Evolutionary conservation across 2,113 vertebrate species (phyloP), one percentile per base, ranked within the genome.

Genomic region (Dascyllus trimaculatus): DNA sequence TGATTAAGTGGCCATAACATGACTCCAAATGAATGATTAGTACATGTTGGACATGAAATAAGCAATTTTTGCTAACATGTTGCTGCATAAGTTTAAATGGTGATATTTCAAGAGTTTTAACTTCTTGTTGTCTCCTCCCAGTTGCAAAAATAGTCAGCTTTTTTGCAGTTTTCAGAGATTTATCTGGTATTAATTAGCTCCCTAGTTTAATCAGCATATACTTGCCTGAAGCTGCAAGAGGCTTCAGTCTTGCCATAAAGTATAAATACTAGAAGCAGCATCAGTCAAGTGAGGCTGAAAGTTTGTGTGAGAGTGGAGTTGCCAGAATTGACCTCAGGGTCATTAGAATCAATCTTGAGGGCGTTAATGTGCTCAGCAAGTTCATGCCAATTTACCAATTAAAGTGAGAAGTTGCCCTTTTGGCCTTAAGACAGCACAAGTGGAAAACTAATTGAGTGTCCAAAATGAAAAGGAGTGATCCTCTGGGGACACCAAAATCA

Each of bases 401-500:
- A 13, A 58, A 77, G 11, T 40, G 19, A 24, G 43, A 78, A 54
- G 17, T 5, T 48, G 22, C 29, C 29, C 35, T 53, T 52, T 62
- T 57, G 57, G 29, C 48, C 21, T 21, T 2, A 7, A 48, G 40
- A 56, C 45, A 6, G 21, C 4, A n/a, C 19, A 29, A 22, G 14
- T 61, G 24, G 18, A 56, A 65, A 70, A 43, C 43, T 29, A 60
- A 71, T 26, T 72, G 46, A 73, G 71, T 73, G 24, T 9, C 22
- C 40, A 21, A 29, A 53, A 62, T 8, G 15, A 43, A 21, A 19
- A 19, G 22, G 25, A 46, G 29, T 22, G 26, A 54, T 52, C 53
- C 32, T 62, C 46, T 77, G 66, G 21, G 40, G 54, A 54, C 26
- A 15, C 24, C 56, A 43, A 74, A 62, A 18, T 56, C 7, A 61